These are phyloP conservation scores for Eulimnadia texana DNA, from an alignment of 1,140 invertebrate genomes.

Conservation along the genomic window DNA sequence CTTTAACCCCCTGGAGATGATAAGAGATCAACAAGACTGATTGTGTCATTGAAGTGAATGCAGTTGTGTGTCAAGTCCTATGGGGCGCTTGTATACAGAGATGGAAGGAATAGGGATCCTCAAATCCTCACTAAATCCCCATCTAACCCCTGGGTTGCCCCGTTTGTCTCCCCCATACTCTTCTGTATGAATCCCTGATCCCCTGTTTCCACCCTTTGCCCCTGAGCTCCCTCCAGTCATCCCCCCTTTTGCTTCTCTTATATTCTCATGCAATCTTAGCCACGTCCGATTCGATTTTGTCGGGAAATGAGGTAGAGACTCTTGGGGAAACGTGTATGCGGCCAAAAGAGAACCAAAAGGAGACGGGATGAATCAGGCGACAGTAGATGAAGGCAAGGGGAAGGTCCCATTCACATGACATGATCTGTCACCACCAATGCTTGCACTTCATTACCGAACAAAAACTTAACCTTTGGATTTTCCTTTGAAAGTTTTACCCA, in stretches of 20 bases:
- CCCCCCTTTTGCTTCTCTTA: neutral
- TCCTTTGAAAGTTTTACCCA: too few species aligned
- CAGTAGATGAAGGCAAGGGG: too few species aligned
- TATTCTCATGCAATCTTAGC: conserved; percentile 13
- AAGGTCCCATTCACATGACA: conserved; percentile 8
- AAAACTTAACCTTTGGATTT: neutral
- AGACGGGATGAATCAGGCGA: too few species aligned
- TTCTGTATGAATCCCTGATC: too few species aligned
- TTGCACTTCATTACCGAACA: neutral
- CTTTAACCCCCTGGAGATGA: too few species aligned
- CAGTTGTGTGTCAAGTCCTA: neutral
- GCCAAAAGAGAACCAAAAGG: too few species aligned
- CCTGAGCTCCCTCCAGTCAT: neutral
- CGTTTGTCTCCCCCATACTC: too few species aligned
- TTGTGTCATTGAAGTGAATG: neutral
- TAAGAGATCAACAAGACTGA: neutral
- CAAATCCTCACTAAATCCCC: too few species aligned
- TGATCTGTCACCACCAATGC: conserved; percentile 12
- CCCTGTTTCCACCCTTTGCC: too few species aligned
- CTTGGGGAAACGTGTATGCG: conserved; percentile 4
- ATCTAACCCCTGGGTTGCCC: too few species aligned
- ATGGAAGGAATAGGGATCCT: too few species aligned
- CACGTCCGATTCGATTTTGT: conserved; percentile 14
- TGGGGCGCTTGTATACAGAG: too few species aligned
- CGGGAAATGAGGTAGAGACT: conserved; percentile 10